phyloP scores from a whole-genome alignment of 2,888 invertebrate genomes.

The Nowickia ferox region DNA sequence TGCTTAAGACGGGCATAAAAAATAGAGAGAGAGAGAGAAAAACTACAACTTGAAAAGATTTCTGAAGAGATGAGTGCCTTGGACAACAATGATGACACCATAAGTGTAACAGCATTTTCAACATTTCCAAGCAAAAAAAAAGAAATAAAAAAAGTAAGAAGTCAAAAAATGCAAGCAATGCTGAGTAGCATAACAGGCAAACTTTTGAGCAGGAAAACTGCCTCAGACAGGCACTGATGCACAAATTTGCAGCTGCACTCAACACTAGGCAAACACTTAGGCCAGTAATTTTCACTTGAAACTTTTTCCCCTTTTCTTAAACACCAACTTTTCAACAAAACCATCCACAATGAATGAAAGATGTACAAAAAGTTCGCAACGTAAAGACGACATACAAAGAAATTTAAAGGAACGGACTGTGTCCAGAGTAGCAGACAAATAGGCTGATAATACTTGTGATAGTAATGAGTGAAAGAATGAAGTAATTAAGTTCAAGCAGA shows the following conservation, averaged over 20 bases:
- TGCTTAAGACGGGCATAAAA: conserved; percentile 14
- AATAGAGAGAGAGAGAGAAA: background rate
- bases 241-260: conserved; percentile 18
- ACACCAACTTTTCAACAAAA: conserved; percentile 60
- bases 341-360: conserved; percentile 35
- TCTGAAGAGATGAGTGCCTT: conserved; percentile 68
- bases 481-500: background rate
- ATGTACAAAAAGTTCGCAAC: conserved; percentile 16
- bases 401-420: background rate
- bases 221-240: conserved; percentile 29
- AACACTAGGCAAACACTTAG: conserved; percentile 43
- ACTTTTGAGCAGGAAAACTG: conserved; percentile 49
- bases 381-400: conserved; percentile 13
- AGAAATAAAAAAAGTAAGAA: background rate
- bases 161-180: conserved; percentile 33
- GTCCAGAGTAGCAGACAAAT: conserved; percentile 50
- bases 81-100: conserved; percentile 71
- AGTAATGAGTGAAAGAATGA: conserved; percentile 34
- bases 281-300: conserved; percentile 54
- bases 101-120: conserved; percentile 62
- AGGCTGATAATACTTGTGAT: conserved; percentile 62
- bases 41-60: conserved; percentile 59
- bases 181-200: background rate
- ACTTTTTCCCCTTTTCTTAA: conserved; percentile 25
- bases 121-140: conserved; percentile 27